phyloP scores from a whole-genome alignment of 2,113 vertebrate genomes.

The Platichthys flesus region DNA sequence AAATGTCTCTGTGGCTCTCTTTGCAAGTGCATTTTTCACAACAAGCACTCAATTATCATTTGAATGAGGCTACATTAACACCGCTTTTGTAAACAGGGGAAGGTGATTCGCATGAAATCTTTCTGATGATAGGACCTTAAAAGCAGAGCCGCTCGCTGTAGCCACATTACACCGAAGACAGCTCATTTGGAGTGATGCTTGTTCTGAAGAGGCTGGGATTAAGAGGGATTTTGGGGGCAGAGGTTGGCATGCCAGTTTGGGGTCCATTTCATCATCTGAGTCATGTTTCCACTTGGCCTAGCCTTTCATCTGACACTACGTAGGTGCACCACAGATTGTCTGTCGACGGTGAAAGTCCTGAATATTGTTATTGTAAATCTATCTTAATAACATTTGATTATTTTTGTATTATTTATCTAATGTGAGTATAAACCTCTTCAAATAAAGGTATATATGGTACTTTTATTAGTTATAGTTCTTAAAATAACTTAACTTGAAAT shows the following conservation, averaged over 20 bases:
- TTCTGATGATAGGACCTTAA: neutral
- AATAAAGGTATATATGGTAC: neutral
- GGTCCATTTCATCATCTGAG: conserved; percentile 46
- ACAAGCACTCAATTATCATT: too few relatives aligned
- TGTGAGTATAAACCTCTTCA: too few relatives aligned
- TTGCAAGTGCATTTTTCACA: too few relatives aligned
- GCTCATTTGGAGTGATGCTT: conserved; percentile 42
- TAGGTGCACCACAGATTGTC: conserved; percentile 2
- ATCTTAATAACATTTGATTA: too few relatives aligned
- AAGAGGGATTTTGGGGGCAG: conserved; percentile 29
- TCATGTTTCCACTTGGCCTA: conserved; percentile 44
- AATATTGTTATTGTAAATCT: too few relatives aligned
- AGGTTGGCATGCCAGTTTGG: conserved; percentile 19
- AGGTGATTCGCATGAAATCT: conserved; percentile 16
- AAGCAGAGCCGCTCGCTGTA: neutral
- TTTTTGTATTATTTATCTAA: too few relatives aligned
- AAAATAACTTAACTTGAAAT: too few relatives aligned
- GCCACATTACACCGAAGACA: conserved; percentile 6
- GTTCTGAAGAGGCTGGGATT: conserved; percentile 38
- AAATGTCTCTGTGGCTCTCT: too few relatives aligned
- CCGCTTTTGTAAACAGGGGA: neutral
- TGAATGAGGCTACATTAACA: conserved; percentile 6
- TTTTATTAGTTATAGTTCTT: neutral
- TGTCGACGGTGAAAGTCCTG: too few relatives aligned
- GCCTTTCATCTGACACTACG: conserved; percentile 43